A percentile compares a stretch with the other conserved stretches of the same genome.
phyloP scores from a whole-genome alignment of 2,797 vertebrate genomes.

The Carcharodon carcharias region DNA sequence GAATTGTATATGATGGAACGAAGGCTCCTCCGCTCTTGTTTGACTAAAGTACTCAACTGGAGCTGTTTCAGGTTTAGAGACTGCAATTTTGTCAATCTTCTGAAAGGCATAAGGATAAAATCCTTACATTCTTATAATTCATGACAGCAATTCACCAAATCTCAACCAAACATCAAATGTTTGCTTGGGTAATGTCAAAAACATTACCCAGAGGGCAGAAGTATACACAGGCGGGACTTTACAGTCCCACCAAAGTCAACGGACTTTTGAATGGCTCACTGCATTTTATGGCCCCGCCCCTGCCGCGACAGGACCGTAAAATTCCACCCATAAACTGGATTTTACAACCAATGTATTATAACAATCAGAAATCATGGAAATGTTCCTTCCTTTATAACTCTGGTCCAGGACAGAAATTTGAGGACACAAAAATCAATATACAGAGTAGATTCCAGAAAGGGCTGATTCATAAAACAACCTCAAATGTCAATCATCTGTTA shows the following conservation, averaged over 20 bases:
- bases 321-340: neutral
- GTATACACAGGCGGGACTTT: too few relatives aligned
- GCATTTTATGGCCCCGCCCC: too few relatives aligned
- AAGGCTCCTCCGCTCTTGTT: neutral
- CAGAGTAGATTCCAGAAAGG: neutral
- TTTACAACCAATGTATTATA: neutral
- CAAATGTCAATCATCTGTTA: neutral
- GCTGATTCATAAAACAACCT: neutral
- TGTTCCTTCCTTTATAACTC: neutral
- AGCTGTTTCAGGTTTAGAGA: neutral
- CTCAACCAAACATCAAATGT: neutral
- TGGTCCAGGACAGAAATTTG: neutral
- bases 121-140: neutral
- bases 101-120: neutral
- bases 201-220: neutral
- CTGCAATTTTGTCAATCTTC: neutral
- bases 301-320: too few relatives aligned
- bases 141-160: neutral
- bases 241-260: too few relatives aligned
- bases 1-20: neutral
- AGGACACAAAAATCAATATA: neutral
- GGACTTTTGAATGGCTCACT: too few relatives aligned
- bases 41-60: neutral
- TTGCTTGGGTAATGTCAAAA: neutral
- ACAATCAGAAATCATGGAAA: neutral